Percentiles rank a stretch among this genome's conserved stretches.
Evolutionary conservation across 2,797 vertebrate genomes (phyloP).

Genomic region (Microhierax caerulescens): DNA sequence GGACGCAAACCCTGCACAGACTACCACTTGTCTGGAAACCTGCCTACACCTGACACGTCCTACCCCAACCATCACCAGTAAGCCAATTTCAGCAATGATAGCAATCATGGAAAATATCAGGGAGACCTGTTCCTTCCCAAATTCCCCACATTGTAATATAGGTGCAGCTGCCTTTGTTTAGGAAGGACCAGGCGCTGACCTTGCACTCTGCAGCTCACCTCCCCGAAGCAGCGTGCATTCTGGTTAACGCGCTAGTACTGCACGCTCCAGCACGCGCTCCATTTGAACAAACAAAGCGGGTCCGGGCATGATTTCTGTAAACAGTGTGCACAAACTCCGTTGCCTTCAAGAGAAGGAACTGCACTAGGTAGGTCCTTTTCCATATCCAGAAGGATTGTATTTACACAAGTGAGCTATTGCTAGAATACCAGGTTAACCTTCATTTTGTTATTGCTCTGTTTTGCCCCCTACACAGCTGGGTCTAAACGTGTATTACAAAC

Average conservation of each 20-base stretch:
- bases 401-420: background rate
- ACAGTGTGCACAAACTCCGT: background rate
- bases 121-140: background rate
- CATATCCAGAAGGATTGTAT: background rate
- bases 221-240: background rate
- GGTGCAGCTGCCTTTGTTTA: background rate
- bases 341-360: background rate
- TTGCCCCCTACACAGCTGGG: background rate
- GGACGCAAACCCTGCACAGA: background rate
- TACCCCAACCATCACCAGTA: background rate
- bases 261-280: background rate
- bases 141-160: rapidly evolving
- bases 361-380: background rate
- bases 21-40: background rate
- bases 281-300: background rate
- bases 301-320: background rate
- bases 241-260: background rate
- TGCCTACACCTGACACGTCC: background rate
- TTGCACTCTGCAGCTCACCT: background rate
- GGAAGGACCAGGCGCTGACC: background rate
- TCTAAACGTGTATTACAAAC: background rate
- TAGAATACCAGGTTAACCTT: background rate
- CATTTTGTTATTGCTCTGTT: background rate
- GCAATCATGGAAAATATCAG: background rate
- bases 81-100: background rate